A percentile compares a stretch with the other conserved stretches of the same genome.
phyloP scores from a whole-genome alignment of 2,797 vertebrate genomes.

The Mareca penelope region DNA sequence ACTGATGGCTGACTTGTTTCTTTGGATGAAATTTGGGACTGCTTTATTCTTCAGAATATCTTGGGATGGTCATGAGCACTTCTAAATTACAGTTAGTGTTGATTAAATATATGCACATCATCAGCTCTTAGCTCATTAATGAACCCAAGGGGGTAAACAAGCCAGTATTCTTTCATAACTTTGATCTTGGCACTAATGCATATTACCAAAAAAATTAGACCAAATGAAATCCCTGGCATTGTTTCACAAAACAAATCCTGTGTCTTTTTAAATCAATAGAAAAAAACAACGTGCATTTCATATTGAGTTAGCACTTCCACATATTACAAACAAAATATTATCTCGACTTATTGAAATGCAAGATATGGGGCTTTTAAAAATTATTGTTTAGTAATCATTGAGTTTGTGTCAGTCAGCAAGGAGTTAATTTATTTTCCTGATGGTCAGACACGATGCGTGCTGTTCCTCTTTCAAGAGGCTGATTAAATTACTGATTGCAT shows the following conservation, averaged over 20 bases:
- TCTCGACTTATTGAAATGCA: neutral
- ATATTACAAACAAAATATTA: neutral
- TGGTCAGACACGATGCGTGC: neutral
- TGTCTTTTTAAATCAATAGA: neutral
- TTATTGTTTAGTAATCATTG: neutral
- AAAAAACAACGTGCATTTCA: neutral
- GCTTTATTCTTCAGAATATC: neutral
- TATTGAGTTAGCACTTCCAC: neutral
- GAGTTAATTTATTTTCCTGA: constrained; percentile 23
- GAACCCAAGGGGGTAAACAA: neutral
- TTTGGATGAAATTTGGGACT: neutral
- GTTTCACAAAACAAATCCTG: neutral
- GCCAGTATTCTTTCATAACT: neutral
- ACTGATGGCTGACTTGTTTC: neutral
- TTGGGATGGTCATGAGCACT: neutral
- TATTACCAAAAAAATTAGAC: neutral
- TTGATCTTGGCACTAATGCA: neutral
- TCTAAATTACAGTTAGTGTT: constrained; percentile 4
- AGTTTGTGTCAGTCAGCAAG: neutral
- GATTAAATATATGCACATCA: constrained; percentile 22
- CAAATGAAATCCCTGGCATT: neutral
- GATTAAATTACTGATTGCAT: constrained; percentile 30
- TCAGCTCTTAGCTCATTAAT: constrained; percentile 23
- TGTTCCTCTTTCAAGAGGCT: neutral
- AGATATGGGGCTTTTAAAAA: neutral